phyloP scores from a whole-genome alignment of 2,888 invertebrate species.

The Noctua pronuba region DNA sequence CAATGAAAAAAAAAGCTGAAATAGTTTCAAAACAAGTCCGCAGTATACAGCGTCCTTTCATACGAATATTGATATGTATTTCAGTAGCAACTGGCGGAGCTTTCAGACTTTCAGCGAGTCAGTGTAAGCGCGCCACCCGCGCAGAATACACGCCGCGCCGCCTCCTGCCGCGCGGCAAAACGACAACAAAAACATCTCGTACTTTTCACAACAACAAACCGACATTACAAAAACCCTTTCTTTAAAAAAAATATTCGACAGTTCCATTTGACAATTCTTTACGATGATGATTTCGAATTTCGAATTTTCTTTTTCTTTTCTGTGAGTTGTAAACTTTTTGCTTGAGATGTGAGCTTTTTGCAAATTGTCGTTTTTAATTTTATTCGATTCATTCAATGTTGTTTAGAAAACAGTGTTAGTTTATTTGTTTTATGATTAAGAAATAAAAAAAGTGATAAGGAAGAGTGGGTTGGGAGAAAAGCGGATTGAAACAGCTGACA shows the following conservation, averaged over 20 bases:
- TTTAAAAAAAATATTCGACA: conserved; percentile 7
- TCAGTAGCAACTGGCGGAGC: conserved; percentile 54
- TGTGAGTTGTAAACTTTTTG: conserved; percentile 42
- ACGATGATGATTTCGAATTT: conserved; percentile 27
- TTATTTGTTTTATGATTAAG: conserved; percentile 32
- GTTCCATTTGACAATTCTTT: conserved; percentile 21
- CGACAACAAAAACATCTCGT: conserved; percentile 51
- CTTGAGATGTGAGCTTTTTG: conserved; percentile 36
- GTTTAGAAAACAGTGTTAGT: conserved; percentile 39
- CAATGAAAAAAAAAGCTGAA: conserved; percentile 31
- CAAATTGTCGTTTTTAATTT: conserved; percentile 22
- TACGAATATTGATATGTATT: conserved; percentile 64
- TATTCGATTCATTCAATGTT: conserved; percentile 21
- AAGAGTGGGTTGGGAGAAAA: conserved; percentile 56
- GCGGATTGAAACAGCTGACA: conserved; percentile 58
- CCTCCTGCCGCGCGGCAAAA: conserved; percentile 43
- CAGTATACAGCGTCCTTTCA: conserved; percentile 31
- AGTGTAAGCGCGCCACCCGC: conserved; percentile 67
- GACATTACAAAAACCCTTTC: conserved; percentile 26
- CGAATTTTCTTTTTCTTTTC: conserved; percentile 14
- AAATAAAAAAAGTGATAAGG: conserved; percentile 58
- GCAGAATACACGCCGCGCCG: conserved; percentile 66
- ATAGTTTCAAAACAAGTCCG: conserved; percentile 56
- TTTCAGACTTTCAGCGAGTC: conserved; percentile 61
- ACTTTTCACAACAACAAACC: conserved; percentile 56